Base-by-base conservation (phyloP, 2,113 vertebrate species). In the Macrotus californicus region DNA sequence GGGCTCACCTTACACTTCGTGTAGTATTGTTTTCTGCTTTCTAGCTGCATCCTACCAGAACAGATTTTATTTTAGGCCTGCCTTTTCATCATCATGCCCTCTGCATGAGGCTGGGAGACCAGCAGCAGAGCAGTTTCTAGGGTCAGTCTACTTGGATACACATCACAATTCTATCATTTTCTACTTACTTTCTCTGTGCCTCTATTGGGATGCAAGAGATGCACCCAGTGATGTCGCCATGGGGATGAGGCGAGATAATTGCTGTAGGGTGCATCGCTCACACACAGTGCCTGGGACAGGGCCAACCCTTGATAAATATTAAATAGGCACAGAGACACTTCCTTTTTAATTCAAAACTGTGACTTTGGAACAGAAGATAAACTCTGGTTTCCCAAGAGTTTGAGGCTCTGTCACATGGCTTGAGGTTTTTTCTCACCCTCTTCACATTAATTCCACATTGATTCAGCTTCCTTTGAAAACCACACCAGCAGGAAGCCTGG, bases 261-360 rank as follows among this genome's bases (percentile, higher is more conserved):
- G 3, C 10, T 5, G 2, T 18, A 56, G 72, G 13, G 13, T 76
- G 19, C 48, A 52, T 1, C 46, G 41, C 59, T 69, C 48, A 52
- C 73, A 41, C 48, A 52, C 67, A 41, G 83, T 31, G 46, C 76
- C 72, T 86, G 89, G n/a, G 41, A 81, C 14, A 14, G 6, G 21
- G 66, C 46, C 72, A 76, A 9, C 72, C 48, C 66, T 79, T 77
- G 69, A 85, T 59, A 79, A 83, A 72, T 75, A 89, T 31, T 81
- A 64, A 22, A 39, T 34, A 41, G 41, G 14, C 84, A 86, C 34
- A 81, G 34, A 86, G 34, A 92, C 50, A 86, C 67, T n/a, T 89
- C 59, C 11, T 52, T 94, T 94, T 87, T 61, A 64, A 54, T 83
- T 87, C 76, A 89, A 92, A 67, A 95, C 59, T 81, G 26, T 75